Evolutionary conservation across 1,140 invertebrate genomes (phyloP), one percentile per base, ranked within the genome.

Genomic region (Cherax destructor): DNA sequence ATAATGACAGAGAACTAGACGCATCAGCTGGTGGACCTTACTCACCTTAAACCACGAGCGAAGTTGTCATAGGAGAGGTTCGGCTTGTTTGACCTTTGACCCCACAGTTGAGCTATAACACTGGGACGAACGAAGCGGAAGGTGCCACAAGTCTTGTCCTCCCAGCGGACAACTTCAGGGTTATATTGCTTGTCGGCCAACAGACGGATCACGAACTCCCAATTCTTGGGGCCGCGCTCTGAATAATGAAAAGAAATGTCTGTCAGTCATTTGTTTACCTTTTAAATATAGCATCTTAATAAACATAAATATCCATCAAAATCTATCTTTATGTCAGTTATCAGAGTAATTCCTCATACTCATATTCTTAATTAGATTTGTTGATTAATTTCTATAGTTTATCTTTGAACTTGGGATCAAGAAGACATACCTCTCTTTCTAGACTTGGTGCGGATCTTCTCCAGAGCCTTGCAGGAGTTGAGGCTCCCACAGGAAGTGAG

Each of bases 1-100:
- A n/a, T n/a, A n/a, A n/a, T n/a, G n/a, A n/a, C n/a, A n/a, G n/a
- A n/a, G n/a, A 41, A 41, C 30, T 41, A 41, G 30, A 41, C 2
- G 30, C 0, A 41, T 2, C 30, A 41, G 30, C 30, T 41, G 2
- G 30, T 41, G 30, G 0, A 41, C 30, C 30, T 69, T 30, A n/a
- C 86, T 88, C 72, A 97, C 96, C 98, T 96, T 97, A 99, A 98
- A 7, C 98, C 98, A 93, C 98, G 94, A 94, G 97, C 98, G 92
- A 99, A 96, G 94, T 99, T 99, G 94, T 99, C 98, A 94, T 98
- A 99, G n/a, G 97, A 98, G 98, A 99, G 98, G 93, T 97, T 96
- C 30, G 96, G 96, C 94, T 99, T 99, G 94, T 97, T 76, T 1
- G 88, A 59, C 65, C 85, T 61, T 76, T 92, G 91, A 18, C 83